A percentile compares a stretch with the other conserved stretches of the same genome.
Evolutionary conservation across 2,888 invertebrate genomes (phyloP).

Genomic region (Apocheima hispidaria): DNA sequence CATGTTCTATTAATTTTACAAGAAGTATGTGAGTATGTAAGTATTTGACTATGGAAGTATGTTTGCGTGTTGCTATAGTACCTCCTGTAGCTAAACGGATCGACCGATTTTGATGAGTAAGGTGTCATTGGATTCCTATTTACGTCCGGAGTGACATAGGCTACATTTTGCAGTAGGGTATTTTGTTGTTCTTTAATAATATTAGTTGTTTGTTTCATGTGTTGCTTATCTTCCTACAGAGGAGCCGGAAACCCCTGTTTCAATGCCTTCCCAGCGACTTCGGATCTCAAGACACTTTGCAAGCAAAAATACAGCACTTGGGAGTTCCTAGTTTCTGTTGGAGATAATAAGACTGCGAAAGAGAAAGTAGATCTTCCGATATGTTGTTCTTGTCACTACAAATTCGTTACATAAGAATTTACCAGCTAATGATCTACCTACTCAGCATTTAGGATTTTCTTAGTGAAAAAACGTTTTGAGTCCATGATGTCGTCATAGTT

Average conservation of each 20-base stretch:
- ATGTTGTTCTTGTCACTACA: conserved; percentile 76
- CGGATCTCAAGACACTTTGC: conserved; percentile 62
- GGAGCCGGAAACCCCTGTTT: conserved; percentile 60
- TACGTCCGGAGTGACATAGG: too few species aligned
- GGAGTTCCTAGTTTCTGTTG: conserved; percentile 68
- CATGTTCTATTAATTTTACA: too few species aligned
- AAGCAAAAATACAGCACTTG: conserved; percentile 69
- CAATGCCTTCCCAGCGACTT: conserved; percentile 50
- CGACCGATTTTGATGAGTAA: too few species aligned
- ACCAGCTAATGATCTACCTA: background rate
- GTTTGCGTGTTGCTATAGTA: too few species aligned
- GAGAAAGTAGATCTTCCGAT: conserved; percentile 69
- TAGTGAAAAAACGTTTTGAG: too few species aligned
- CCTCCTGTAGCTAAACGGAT: too few species aligned
- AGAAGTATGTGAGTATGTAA: too few species aligned
- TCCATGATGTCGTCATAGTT: too few species aligned
- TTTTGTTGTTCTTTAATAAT: background rate
- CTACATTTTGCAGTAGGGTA: too few species aligned
- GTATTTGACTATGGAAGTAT: too few species aligned
- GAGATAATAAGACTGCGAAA: conserved; percentile 59
- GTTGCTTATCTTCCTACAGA: conserved; percentile 51
- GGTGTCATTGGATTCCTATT: too few species aligned
- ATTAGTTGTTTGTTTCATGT: background rate
- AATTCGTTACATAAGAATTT: conserved; percentile 31
- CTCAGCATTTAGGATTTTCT: too few species aligned